phyloP scores from a whole-genome alignment of 2,888 invertebrate species.

The Crossocerus cetratus region DNA sequence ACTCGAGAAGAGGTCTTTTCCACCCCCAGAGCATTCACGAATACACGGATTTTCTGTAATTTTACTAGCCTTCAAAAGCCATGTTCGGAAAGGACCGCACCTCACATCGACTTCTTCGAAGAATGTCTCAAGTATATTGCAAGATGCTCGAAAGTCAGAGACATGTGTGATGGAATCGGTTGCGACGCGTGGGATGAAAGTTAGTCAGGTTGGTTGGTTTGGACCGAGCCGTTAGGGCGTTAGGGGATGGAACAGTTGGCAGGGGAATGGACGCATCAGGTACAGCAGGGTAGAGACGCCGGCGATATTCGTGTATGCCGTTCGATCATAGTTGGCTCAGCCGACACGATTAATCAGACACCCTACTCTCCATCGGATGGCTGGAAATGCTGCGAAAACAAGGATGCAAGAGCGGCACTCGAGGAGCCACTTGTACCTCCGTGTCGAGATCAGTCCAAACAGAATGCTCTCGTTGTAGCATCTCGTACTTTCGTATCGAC shows the following conservation, averaged over 20 bases:
- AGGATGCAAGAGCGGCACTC: slow-evolving; percentile 52
- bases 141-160: too few relatives aligned
- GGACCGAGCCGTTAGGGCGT: neutral
- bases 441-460: slow-evolving; percentile 65
- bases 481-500: slow-evolving; percentile 52
- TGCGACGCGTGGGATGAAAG: too few relatives aligned
- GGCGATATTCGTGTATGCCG: slow-evolving; percentile 37
- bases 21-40: slow-evolving; percentile 54
- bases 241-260: neutral
- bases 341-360: slow-evolving; percentile 60
- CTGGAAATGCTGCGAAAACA: slow-evolving; percentile 63
- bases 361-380: slow-evolving; percentile 32
- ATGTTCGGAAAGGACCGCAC: slow-evolving; percentile 3
- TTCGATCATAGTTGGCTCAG: slow-evolving; percentile 41
- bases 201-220: too few relatives aligned
- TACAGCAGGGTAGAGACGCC: slow-evolving; percentile 15
- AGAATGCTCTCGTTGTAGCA: slow-evolving; percentile 50
- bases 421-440: slow-evolving; percentile 50
- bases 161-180: too few relatives aligned
- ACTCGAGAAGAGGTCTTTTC: slow-evolving; percentile 50
- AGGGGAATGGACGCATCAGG: slow-evolving; percentile 7
- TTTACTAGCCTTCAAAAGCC: slow-evolving; percentile 37
- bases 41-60: slow-evolving; percentile 45
- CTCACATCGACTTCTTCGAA: neutral
- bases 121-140: too few relatives aligned